Percentiles rank a stretch among this genome's conserved stretches.
Conservation (phyloP, 2,888 invertebrate species). For the Prosopocoilus inquinatus region DNA sequence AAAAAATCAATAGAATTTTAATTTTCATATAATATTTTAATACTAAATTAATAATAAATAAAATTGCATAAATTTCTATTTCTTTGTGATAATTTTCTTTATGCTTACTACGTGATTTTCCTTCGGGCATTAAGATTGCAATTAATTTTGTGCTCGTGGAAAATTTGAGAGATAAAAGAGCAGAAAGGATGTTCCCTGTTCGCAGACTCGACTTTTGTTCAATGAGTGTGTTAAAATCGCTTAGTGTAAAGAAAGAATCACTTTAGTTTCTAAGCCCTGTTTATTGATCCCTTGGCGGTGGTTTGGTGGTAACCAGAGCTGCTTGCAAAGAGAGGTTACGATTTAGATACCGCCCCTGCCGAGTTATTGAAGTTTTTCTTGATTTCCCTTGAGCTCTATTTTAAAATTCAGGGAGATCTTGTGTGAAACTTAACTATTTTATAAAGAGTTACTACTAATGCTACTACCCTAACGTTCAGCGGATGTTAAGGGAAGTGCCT, state of each 20-base stretch:
- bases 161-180: conserved; percentile 14
- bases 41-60: too few relatives aligned
- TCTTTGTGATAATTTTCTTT: not conserved
- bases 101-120: not conserved
- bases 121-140: conserved; percentile 12
- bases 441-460: too few relatives aligned
- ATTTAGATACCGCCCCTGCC: conserved; percentile 36
- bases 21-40: too few relatives aligned
- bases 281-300: conserved; percentile 40
- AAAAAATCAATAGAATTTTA: too few relatives aligned
- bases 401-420: conserved; percentile 27
- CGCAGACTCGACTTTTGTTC: conserved; percentile 15
- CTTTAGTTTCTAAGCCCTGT: conserved; percentile 40
- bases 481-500: too few relatives aligned
- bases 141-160: conserved; percentile 11
- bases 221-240: conserved; percentile 21
- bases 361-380: conserved; percentile 41
- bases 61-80: too few relatives aligned
- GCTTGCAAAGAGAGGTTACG: conserved; percentile 36
- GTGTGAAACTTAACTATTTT: too few relatives aligned
- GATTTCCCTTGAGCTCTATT: conserved; percentile 38
- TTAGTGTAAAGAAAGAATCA: conserved; percentile 31
- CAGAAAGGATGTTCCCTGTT: conserved; percentile 15
- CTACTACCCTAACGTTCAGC: too few relatives aligned
- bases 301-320: conserved; percentile 37